Evolutionary conservation across 1,140 invertebrate genomes (phyloP).

Genomic region (Musca vetustissima): DNA sequence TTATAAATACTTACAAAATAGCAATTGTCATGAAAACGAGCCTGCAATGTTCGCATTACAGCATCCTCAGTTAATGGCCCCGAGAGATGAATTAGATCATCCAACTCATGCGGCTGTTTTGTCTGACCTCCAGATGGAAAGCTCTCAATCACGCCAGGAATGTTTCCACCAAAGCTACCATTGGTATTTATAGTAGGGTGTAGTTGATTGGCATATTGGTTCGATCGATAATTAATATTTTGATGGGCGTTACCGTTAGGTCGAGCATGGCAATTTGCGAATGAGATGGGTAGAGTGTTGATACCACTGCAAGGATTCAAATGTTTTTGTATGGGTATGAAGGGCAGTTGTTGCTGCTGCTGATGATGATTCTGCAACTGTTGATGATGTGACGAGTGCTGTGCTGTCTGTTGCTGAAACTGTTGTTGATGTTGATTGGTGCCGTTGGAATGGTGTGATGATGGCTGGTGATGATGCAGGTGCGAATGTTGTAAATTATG

Average conservation of each 20-base stretch:
- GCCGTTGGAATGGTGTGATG: neutral
- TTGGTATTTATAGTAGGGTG: neutral
- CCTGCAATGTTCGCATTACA: conserved; percentile 85
- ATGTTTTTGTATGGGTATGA: conserved; percentile 39
- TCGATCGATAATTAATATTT: conserved; percentile 3
- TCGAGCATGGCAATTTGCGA: conserved; percentile 1
- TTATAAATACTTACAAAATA: conserved; percentile 85
- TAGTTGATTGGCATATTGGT: conserved; percentile 16
- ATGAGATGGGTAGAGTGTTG: conserved; percentile 34
- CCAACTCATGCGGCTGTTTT: conserved; percentile 59
- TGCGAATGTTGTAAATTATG: conserved; percentile 18
- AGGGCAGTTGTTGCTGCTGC: conserved; percentile 38
- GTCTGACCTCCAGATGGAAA: neutral
- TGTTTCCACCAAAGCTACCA: neutral
- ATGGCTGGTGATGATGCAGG: conserved; percentile 28
- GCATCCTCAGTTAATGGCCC: conserved; percentile 92
- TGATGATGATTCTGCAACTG: too few relatives aligned
- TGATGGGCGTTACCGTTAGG: neutral
- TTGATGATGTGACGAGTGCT: conserved; percentile 30
- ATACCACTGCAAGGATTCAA: conserved; percentile 48
- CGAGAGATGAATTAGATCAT: conserved; percentile 88
- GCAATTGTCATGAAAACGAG: conserved; percentile 80
- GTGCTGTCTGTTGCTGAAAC: conserved; percentile 17
- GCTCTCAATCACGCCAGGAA: neutral
- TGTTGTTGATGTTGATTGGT: conserved; percentile 7